Base-by-base conservation (phyloP, 2,797 vertebrate genomes). In the Pipistrellus pygmaeus region DNA sequence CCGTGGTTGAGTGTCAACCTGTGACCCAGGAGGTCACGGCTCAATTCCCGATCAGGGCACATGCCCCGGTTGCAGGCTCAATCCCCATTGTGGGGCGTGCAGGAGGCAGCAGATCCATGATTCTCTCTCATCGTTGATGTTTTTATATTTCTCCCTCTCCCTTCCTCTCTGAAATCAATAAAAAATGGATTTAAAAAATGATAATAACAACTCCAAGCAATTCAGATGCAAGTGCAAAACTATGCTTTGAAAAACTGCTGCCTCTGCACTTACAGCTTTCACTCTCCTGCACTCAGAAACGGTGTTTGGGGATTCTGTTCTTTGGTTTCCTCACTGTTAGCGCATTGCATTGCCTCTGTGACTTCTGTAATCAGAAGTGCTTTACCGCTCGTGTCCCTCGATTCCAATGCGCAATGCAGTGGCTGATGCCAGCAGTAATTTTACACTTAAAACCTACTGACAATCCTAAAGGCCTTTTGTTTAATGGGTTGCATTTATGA, bases 381-480 rank as follows among this genome's bases (percentile, higher is more conserved):
- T 89, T 9, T 46, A 18, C 38, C 62, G 76, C 18, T 76, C 41
- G 25, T 35, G 55, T 35, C 17, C 44, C 48, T 23, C 75, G 55
- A 60, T 44, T 13, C 8, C 32, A 41, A 5, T 68, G 73, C 51
- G 85, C 32, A 51, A 82, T 44, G 77, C 35, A 38, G 2, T 86
- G 10, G 38, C 8, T 68, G 76, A 27, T 69, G 81, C 62, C 35
- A 72, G 48, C 77, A 62, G 38, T 35, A 41, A 90, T 57, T 88
- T 95, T 38, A 78, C 9, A 78, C 14, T 53, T 88, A 68, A 87
- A 85, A 85, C 32, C 85, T 23, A 55, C 17, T 48, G 57, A 73
- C 48, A 20, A 64, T 85, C 14, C 10, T 57, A 32, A 85, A 88
- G 23, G 6, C 72, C 41, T 92, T 85, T 81, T 80, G n/a, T 83